Base-by-base conservation (phyloP, 2,113 vertebrate species). In the Megaptera novaeangliae region DNA sequence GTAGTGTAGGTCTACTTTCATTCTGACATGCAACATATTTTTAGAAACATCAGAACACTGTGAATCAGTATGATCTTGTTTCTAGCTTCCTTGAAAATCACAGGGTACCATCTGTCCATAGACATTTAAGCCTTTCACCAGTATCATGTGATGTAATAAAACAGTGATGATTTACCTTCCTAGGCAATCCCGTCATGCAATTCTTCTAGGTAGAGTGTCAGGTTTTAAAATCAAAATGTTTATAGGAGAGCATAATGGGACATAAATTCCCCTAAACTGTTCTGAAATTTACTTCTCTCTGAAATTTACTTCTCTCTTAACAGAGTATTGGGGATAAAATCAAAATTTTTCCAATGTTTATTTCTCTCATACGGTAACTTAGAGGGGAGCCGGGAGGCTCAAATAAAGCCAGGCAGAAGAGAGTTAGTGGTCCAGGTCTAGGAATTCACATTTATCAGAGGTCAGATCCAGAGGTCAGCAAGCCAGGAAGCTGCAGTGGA, bases 101-200 rank as follows among this genome's bases (percentile, higher is more conserved):
- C 29, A 75, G 93, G 88, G 85, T 15, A 96, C 95, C 96, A 95
- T 98, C 91, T 98, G 92, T 95, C 97, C 93, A 77, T 78, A 96
- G 74, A 81, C 74, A 94, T 68, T 52, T 74, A 86, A 36, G 36
- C 52, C 68, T 94, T 95, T 97, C 69, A 77, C 34, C n/a, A 71
- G 52, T 44, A 85, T 93, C 69, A 78, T 49, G 6, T 27, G 68
- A 89, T 90, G 23, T 18, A 83, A 80, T 92, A 81, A 94, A 95
- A 81, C 17, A 85, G 18, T n/a, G 29, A 89, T 68, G 46, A 82
- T 78, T 91, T 96, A 81, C 41, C 63, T 75, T 91, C 31, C 21
- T 36, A 27, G 46, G 63, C 31, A 93, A 77, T 89, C 84, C 46
- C 96, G 55, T 59, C 63, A 72, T 15, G 31, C 9, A 36, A 4